These are phyloP conservation scores for Gadopsis bispinosus DNA, from an alignment of 2,797 vertebrate genomes.

Conservation along the genomic window DNA sequence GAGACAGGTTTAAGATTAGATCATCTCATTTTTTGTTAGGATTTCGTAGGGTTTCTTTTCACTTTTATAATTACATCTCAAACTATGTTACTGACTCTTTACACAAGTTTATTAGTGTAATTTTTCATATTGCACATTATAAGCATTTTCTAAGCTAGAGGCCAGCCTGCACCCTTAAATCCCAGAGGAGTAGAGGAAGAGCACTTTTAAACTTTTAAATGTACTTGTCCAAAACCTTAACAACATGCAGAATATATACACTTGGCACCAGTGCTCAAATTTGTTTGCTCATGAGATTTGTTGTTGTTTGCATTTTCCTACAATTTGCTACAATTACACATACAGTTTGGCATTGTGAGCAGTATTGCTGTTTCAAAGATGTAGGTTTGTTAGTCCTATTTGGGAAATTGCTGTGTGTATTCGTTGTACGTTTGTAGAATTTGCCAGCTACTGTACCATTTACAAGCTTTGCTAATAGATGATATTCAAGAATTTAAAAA, in stretches of 20 bases:
- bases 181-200: too few species aligned
- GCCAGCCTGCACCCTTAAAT: too few species aligned
- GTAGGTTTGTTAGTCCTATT: background rate
- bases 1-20: slow-evolving; percentile 11
- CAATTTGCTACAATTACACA: too few species aligned
- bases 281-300: too few species aligned
- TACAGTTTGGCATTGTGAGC: background rate
- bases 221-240: too few species aligned
- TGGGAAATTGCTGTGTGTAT: background rate
- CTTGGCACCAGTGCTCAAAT: too few species aligned
- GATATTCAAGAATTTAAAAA: background rate
- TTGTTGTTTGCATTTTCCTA: too few species aligned
- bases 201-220: too few species aligned
- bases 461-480: background rate
- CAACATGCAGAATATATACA: too few species aligned
- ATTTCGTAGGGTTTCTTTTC: background rate
- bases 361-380: background rate
- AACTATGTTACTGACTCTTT: background rate
- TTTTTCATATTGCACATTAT: background rate
- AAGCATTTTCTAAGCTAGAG: background rate
- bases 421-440: background rate
- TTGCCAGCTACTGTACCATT: background rate
- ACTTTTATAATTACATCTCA: slow-evolving; percentile 1
- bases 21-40: background rate
- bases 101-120: background rate